Evolutionary conservation across 2,113 vertebrate genomes (phyloP).

Genomic region (Vulpes lagopus): DNA sequence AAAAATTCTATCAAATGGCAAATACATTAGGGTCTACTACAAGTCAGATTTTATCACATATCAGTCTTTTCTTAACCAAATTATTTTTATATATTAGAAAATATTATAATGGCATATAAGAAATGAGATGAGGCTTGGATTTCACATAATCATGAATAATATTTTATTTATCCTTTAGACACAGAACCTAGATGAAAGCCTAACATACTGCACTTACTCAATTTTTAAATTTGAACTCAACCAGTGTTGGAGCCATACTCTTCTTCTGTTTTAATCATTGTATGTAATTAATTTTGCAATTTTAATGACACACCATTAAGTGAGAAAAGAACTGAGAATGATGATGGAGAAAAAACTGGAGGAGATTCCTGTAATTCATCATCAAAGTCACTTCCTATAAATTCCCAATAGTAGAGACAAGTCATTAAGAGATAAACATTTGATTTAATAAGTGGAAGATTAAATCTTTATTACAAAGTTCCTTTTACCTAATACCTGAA

Average conservation of each 20-base stretch:
- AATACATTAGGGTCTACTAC: neutral
- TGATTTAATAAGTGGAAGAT: neutral
- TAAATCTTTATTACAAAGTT: neutral
- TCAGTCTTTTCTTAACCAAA: neutral
- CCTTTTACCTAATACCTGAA: neutral
- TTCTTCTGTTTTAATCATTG: neutral
- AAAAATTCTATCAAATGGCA: neutral
- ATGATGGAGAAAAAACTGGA: neutral
- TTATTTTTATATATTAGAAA: neutral
- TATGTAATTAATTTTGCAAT: neutral
- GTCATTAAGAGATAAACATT: neutral
- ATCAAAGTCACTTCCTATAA: neutral
- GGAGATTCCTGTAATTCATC: neutral
- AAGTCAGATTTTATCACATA: neutral
- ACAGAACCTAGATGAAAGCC: neutral
- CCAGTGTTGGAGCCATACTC: neutral
- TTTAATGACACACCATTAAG: neutral
- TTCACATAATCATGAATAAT: neutral
- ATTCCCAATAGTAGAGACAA: neutral
- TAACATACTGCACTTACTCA: neutral
- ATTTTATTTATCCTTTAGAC: conserved; percentile 10
- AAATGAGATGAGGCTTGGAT: neutral
- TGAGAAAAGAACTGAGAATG: neutral
- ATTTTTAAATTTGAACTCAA: neutral
- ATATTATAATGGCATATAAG: neutral